Evolutionary conservation across 2,888 invertebrate species (phyloP).

Genomic region (Brachyopa scutellaris): DNA sequence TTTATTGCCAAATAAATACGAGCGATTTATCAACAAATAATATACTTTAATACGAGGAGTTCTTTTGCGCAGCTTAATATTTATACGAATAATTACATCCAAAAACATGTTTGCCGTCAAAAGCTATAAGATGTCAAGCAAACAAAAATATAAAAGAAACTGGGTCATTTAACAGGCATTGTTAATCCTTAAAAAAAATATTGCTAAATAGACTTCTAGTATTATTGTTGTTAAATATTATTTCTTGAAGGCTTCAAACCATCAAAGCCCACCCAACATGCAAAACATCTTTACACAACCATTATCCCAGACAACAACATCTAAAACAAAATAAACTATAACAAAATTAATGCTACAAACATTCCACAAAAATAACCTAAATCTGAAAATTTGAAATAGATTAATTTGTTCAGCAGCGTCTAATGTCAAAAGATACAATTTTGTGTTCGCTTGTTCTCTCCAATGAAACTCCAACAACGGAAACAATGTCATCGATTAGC

Average conservation of each 20-base stretch:
- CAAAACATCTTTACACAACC: neutral
- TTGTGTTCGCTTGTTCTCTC: conserved; percentile 9
- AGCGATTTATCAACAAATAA: too few relatives aligned
- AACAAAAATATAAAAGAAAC: too few relatives aligned
- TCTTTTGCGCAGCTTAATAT: too few relatives aligned
- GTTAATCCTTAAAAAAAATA: conserved; percentile 2
- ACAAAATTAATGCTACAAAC: conserved; percentile 16
- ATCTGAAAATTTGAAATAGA: conserved; percentile 50
- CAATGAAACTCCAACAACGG: conserved; percentile 44
- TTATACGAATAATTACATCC: too few relatives aligned
- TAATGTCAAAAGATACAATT: conserved; percentile 54
- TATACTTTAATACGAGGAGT: too few relatives aligned
- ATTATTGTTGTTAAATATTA: conserved; percentile 11
- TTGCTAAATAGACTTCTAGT: conserved; percentile 22
- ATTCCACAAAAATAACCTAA: conserved; percentile 59
- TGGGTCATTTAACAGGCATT: neutral
- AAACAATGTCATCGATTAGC: conserved; percentile 65
- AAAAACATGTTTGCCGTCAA: too few relatives aligned
- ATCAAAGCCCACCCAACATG: conserved; percentile 18
- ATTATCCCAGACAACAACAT: conserved; percentile 35
- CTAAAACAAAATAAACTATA: neutral
- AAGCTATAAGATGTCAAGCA: too few relatives aligned
- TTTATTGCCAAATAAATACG: too few relatives aligned
- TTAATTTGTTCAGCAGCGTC: conserved; percentile 45
- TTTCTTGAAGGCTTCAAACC: too few relatives aligned